Evolutionary conservation across 1,140 invertebrate species (phyloP), one percentile per base, ranked within the genome.

Genomic region (Brachionus angularis): DNA sequence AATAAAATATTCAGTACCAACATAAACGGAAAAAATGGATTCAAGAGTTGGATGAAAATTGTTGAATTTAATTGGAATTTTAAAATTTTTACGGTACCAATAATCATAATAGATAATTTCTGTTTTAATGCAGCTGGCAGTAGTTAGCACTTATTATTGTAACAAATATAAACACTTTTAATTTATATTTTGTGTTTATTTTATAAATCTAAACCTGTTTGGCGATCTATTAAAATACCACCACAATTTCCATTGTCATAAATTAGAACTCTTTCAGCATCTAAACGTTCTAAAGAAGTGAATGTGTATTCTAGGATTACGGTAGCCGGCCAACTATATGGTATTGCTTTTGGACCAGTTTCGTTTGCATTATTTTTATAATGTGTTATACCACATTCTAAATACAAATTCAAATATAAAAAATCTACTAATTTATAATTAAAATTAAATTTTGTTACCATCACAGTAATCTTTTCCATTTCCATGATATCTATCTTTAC

Each of bases 381-480:
- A 67, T 29, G 16, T 1, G 62, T 67, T 0, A 67, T 23, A 14
- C 62, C 62, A 50, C 62, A 67, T 50, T 67, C 62, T 64, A 58
- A 36, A 4, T 14, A 58, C 27, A 34, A 33, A 58, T 33, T 34
- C 8, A 23, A 36, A 2, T 18, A 18, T 34, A 34, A 34, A 23
- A 58, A 8, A 34, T 34, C 7, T 23, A 21, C 27, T 34, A 58
- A 58, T 16, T 16, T 33, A 7, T 16, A 14, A 12, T 21, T 39
- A 10, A 3, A 34, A 16, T 10, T 27, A 58, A 33, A 21, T 12
- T 52, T 27, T 3, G 3, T 61, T 44, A 67, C 62, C 62, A 23
- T 67, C 62, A 47, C 62, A 67, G 21, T 67, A 42, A 16, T 67
- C 42, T 46, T 23, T n/a, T 2, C 62, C 62, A 50, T 67, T 18